Conservation (phyloP, 2,797 vertebrate species). For the Nyctalus aviator region DNA sequence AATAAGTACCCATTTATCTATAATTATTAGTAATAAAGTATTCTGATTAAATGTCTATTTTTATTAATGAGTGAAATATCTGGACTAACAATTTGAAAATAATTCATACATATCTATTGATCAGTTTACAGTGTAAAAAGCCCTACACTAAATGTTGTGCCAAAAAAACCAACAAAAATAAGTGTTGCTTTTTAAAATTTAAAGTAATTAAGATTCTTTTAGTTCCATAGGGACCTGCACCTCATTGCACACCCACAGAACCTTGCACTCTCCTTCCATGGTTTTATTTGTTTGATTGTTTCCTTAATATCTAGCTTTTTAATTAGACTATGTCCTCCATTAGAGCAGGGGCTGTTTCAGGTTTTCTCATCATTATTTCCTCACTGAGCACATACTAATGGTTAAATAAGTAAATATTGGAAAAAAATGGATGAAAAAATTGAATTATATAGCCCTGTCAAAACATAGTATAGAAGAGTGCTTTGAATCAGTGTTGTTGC, state of each 20-base stretch:
- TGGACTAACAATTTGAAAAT: constrained; percentile 20
- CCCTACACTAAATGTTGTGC: not conserved
- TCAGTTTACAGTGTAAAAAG: not conserved
- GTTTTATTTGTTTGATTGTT: not conserved
- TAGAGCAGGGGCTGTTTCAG: not conserved
- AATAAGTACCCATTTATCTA: not conserved
- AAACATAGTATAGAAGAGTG: not conserved
- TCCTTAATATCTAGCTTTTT: not conserved
- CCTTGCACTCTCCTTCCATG: not conserved
- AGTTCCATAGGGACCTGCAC: not conserved
- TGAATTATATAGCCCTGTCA: not conserved
- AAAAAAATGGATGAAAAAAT: not conserved
- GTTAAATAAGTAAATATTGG: not conserved
- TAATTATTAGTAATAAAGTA: not conserved
- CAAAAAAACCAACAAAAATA: not conserved
- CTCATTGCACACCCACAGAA: not conserved
- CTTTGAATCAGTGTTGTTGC: not conserved
- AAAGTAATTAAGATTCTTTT: not conserved
- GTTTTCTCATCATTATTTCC: not conserved
- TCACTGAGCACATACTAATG: not conserved
- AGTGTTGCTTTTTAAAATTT: not conserved
- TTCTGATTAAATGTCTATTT: not conserved
- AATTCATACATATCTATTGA: not conserved
- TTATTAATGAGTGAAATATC: constrained; percentile 42
- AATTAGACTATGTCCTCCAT: not conserved